Base-by-base conservation (phyloP, 1,140 invertebrate species). In the Drosophila suzukii region DNA sequence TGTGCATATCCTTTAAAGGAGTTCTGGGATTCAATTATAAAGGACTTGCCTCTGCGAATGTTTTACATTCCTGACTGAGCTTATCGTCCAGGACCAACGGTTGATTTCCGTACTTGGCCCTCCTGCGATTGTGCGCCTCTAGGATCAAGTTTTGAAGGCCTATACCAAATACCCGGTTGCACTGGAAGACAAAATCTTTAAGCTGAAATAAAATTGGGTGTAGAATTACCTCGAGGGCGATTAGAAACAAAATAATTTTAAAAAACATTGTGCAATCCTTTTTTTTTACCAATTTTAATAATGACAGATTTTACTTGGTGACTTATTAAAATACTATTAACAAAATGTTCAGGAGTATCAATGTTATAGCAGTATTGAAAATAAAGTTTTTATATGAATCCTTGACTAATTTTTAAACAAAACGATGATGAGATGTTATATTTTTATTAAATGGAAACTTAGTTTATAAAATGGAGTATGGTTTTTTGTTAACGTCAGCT, bases 191-290 rank as follows among this genome's bases (percentile, higher is more conserved):
- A 8, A 43, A 43, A 12, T 30, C 0, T 7, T 27, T 27, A 47
- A 6, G n/a, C 2, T 47, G 11, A n/a, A 47, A 6, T 1, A 27
- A 27, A 13, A 27, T 47, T 47, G 4, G 10, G 27, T 13, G 4
- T 47, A 10, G 13, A 11, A 4, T 47, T 34, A 51, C 30, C 49
- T 51, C 49, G 13, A 34, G 5, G 2, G n/a, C 30, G 8, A 51
- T 15, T 17, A 34, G 17, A 34, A 34, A 34, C n/a, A 6, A 51
- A 51, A 34, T 34, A 51, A 51, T 51, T 51, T 51, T 51, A 6
- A 51, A 17, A 11, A 11, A 1, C 30, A 34, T 34, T n/a, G 20
- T 24, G 20, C 24, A 6, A 13, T 20, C 4, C 5, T 47, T 30
- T 30, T 49, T 49, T 49, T 4, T n/a, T 1, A 51, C 10, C 2